Base-by-base conservation (phyloP, 2,797 vertebrate species). In the Lutjanus campechanus region DNA sequence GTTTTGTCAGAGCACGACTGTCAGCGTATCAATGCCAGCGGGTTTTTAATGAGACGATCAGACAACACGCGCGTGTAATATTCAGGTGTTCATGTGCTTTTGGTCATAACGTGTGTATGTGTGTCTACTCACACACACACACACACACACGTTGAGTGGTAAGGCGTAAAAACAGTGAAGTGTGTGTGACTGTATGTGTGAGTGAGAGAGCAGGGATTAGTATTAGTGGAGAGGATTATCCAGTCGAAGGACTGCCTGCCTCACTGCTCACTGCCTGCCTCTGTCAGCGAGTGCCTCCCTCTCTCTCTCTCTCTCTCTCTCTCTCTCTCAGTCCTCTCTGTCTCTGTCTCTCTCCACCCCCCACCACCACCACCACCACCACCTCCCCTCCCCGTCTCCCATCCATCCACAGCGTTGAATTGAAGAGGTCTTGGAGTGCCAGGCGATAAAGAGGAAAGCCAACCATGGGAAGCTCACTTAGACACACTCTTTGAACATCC, bases 211-310 rank as follows among this genome's bases (percentile, higher is more conserved):
- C 69, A 15, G 72, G 85, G 91, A 94, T 94, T 93, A 92, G 89
- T 78, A 88, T 89, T 89, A 88, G 86, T 68, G 81, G 75, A 85
- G 89, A 81, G 91, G 93, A 94, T 94, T 93, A 94, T 90, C 90
- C 86, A 86, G 87, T 83, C 10, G 55, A 90, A 88, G 82, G 77
- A 84, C 85, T 86, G 84, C 44, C 82, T 81, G 62, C 44, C 75
- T 73, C 29, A 36, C 29, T 36, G 29, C 29, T 36, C 29, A 4
- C 29, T 36, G 29, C 29, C 29, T 36, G 29, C 29, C 29, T 36
- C 29, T 36, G 29, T 36, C 60, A 36, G 13, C 69, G 69, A 82
- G 73, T 76, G 62, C 71, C 53, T 62, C 77, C 49, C 67, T 22
- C 22, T 10, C 65, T 29, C 36, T 43, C 49, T 50, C 61, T 69